Evolutionary conservation across 35 echinoderm and acorn worm genomes (phyloP).

Genomic region (Amphiura filiformis): DNA sequence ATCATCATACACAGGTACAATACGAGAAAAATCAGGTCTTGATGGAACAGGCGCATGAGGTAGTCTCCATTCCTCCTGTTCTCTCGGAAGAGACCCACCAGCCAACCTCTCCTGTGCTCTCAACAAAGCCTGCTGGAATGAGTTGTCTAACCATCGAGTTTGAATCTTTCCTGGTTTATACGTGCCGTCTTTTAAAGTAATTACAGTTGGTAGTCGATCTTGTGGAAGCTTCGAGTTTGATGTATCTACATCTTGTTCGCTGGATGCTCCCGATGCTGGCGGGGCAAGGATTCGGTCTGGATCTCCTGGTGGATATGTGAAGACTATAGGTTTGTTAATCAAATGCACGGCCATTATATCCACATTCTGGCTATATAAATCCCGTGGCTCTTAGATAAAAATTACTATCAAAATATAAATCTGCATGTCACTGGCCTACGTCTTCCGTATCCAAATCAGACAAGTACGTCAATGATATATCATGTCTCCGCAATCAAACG

Average conservation of each 20-base stretch:
- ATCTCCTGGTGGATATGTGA: not conserved
- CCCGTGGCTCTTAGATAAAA: too few species aligned
- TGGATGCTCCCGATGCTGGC: not conserved
- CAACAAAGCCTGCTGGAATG: conserved; percentile 56
- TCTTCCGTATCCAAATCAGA: too few species aligned
- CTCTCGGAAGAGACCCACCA: conserved; percentile 43
- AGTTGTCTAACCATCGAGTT: conserved; percentile 61
- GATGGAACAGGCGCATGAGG: conserved; percentile 75
- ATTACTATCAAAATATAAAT: too few species aligned
- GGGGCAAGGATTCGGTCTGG: not conserved
- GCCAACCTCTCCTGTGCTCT: conserved; percentile 52
- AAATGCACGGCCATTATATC: not conserved
- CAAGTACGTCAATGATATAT: too few species aligned
- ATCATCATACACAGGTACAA: not conserved
- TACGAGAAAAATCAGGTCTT: conserved; percentile 76
- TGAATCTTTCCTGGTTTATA: conserved; percentile 13
- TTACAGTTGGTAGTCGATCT: not conserved
- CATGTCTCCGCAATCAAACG: too few species aligned
- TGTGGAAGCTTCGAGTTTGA: not conserved
- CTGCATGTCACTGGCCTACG: too few species aligned
- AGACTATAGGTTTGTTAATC: not conserved
- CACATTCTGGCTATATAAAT: not conserved
- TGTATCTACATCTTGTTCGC: not conserved
- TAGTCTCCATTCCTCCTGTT: conserved; percentile 79
- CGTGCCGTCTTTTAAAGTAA: not conserved